Conservation (phyloP, 2,797 vertebrate genomes). For the Bradypodion ventrale region DNA sequence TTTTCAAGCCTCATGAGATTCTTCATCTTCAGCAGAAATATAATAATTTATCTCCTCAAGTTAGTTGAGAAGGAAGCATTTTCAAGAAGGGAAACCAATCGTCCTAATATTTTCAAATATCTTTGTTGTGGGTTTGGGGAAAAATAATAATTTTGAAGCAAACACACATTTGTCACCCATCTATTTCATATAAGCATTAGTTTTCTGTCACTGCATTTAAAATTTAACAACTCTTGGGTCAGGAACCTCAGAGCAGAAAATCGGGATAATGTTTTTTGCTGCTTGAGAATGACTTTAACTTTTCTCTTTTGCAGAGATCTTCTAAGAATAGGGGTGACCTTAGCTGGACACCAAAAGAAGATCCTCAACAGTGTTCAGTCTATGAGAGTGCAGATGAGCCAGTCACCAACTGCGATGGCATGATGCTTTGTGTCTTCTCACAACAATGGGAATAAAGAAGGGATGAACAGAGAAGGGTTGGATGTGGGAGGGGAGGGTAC, state of each 20-base stretch:
- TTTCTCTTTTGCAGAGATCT: conserved; percentile 84
- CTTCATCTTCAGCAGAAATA: too few species aligned
- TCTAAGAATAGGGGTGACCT: conserved; percentile 97
- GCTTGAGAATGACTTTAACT: conserved; percentile 10
- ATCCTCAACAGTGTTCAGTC: conserved; percentile 96
- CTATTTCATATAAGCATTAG: too few species aligned
- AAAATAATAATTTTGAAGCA: background rate
- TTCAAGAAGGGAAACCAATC: background rate
- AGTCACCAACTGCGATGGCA: conserved; percentile 91
- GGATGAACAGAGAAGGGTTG: conserved; percentile 56
- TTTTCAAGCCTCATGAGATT: too few species aligned
- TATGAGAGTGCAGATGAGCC: conserved; percentile 96
- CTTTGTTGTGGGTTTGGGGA: background rate
- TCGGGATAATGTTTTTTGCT: background rate
- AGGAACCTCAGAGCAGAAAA: background rate
- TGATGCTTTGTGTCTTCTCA: conserved; percentile 75
- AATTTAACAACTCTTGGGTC: conserved; percentile 13
- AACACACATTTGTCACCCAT: too few species aligned
- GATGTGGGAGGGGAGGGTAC: conserved; percentile 62
- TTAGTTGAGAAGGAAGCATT: background rate
- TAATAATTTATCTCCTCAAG: background rate
- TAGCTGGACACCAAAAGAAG: conserved; percentile 99
- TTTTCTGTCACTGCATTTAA: conserved; percentile 8
- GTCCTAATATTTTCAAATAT: background rate
- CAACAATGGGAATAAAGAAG: conserved; percentile 57